A percentile compares a stretch with the other conserved stretches of the same genome.
Evolutionary conservation across 2,113 vertebrate genomes (phyloP).

Genomic region (Chiloscyllium plagiosum): DNA sequence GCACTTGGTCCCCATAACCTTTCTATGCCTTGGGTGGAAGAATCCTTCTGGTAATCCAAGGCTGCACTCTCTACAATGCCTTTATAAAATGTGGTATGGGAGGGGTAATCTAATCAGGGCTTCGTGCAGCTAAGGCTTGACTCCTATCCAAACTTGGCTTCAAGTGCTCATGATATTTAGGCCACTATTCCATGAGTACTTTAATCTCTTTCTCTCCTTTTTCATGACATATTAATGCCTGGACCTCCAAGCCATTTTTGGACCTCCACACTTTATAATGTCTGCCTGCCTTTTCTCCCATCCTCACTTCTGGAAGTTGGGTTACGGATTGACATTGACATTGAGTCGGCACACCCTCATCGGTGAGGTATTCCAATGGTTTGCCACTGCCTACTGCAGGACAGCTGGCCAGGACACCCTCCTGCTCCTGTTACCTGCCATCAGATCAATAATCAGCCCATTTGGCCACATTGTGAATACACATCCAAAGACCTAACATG

Average conservation of each 20-base stretch:
- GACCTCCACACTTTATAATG: not conserved
- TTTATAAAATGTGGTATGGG: not conserved
- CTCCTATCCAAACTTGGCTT: not conserved
- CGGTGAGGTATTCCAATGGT: too few relatives aligned
- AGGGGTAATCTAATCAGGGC: not conserved
- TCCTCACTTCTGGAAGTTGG: too few relatives aligned
- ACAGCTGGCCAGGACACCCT: too few relatives aligned
- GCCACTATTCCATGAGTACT: not conserved
- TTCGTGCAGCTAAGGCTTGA: not conserved
- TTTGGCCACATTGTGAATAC: too few relatives aligned
- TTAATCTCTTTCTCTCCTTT: not conserved
- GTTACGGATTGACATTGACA: too few relatives aligned
- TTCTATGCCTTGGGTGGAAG: not conserved
- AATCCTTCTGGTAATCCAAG: not conserved
- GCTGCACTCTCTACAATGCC: not conserved
- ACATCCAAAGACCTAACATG: too few relatives aligned
- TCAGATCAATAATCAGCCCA: too few relatives aligned
- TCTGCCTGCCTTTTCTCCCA: not conserved
- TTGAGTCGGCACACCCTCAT: too few relatives aligned
- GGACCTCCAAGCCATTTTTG: not conserved
- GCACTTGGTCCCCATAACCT: too few relatives aligned
- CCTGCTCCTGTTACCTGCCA: too few relatives aligned
- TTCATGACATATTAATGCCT: not conserved
- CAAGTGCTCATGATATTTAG: not conserved
- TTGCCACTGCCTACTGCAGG: too few relatives aligned